These are phyloP conservation scores for Cricetomys ansorgei DNA, from an alignment of 2,113 vertebrate genomes.

Conservation along the genomic window DNA sequence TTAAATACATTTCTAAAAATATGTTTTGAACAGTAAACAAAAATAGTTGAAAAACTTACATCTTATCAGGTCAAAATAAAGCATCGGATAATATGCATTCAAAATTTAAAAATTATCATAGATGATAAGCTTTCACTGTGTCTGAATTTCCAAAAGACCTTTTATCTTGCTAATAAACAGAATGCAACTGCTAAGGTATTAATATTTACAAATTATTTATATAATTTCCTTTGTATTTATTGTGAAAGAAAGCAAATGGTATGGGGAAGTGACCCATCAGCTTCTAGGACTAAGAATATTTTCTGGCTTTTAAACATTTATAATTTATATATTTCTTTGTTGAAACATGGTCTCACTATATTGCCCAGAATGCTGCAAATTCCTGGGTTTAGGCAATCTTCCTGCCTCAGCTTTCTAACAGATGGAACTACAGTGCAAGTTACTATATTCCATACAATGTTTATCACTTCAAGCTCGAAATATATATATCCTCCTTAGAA, in stretches of 20 bases:
- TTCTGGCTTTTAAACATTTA: not conserved
- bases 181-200: slow-evolving; percentile 55
- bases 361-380: not conserved
- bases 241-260: slow-evolving; percentile 41
- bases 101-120: slow-evolving; percentile 77
- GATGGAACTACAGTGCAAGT: rapidly evolving
- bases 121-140: slow-evolving; percentile 68
- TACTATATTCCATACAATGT: not conserved
- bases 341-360: not conserved
- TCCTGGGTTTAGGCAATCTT: not conserved
- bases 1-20: slow-evolving; percentile 80
- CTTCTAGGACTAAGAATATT: slow-evolving; percentile 32
- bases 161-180: slow-evolving; percentile 52
- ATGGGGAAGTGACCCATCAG: slow-evolving; percentile 59
- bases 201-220: slow-evolving; percentile 71
- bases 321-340: slow-evolving; percentile 6
- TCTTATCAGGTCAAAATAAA: slow-evolving; percentile 75
- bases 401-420: not conserved
- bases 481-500: slow-evolving; percentile 44
- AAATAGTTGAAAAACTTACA: slow-evolving; percentile 72
- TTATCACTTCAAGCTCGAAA: slow-evolving; percentile 55
- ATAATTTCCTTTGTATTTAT: slow-evolving; percentile 42
- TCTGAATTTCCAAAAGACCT: slow-evolving; percentile 39
- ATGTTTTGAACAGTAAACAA: slow-evolving; percentile 77
- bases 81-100: slow-evolving; percentile 58